Conservation (phyloP, 2,797 vertebrate species). For the Acanthiza pusilla region DNA sequence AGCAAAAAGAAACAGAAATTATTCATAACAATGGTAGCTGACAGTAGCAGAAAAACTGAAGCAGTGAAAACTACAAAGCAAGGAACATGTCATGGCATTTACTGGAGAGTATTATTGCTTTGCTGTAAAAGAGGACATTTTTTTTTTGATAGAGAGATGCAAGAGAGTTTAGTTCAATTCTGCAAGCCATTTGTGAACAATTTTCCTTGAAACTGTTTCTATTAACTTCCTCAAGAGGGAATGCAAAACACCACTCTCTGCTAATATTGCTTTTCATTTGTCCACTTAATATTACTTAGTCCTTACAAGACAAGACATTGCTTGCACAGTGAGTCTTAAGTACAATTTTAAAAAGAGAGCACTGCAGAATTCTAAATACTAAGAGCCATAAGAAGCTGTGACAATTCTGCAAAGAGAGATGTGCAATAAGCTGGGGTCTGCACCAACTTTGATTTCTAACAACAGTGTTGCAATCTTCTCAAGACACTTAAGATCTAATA, state of each 20-base stretch:
- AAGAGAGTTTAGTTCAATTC: not conserved
- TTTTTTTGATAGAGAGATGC: not conserved
- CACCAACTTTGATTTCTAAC: not conserved
- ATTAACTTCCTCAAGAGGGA: not conserved
- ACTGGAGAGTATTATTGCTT: not conserved
- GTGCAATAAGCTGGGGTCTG: not conserved
- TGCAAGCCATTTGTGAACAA: not conserved
- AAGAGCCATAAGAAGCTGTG: not conserved
- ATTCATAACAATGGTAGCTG: not conserved
- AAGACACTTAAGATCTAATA: not conserved
- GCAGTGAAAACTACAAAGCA: not conserved
- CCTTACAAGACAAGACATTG: not conserved
- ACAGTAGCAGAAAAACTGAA: slow-evolving; percentile 14
- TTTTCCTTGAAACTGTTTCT: not conserved
- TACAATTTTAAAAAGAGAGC: not conserved
- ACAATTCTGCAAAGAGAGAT: fast-evolving
- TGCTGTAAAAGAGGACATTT: not conserved
- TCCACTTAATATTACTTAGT: not conserved
- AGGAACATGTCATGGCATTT: not conserved
- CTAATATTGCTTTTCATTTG: not conserved
- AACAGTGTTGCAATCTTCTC: not conserved
- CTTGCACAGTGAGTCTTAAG: not conserved
- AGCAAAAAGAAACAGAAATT: not conserved
- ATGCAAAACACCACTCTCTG: not conserved
- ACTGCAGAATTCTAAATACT: not conserved